A percentile compares a stretch with the other conserved stretches of the same genome.
These are phyloP conservation scores for Orientallactaga bullata DNA, from an alignment of 2,113 vertebrate species.

Conservation along the genomic window DNA sequence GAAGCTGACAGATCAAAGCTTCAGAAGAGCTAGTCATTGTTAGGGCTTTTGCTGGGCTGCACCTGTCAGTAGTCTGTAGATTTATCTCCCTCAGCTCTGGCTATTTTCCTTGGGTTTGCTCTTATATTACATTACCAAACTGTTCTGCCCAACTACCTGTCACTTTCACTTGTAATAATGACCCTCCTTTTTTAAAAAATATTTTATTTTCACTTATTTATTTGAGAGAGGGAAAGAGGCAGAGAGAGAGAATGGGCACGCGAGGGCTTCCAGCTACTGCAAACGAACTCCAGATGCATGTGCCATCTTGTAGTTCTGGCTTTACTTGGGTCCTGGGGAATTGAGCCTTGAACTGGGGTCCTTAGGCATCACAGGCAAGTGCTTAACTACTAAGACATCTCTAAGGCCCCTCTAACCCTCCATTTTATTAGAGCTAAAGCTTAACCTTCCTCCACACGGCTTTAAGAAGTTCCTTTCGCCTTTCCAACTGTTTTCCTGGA, in stretches of 20 bases:
- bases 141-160: background rate
- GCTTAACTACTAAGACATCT: no score
- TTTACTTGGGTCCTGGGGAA: no score
- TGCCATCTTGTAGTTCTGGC: no score
- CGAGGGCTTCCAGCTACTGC: no score
- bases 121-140: background rate
- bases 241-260: no score
- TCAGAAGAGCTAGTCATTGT: conserved; percentile 14
- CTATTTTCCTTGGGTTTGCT: conserved; percentile 4
- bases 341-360: no score
- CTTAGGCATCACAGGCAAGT: no score
- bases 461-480: conserved; percentile 16
- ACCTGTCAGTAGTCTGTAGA: conserved; percentile 52
- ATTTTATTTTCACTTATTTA: no score
- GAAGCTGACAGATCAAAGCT: conserved; percentile 41
- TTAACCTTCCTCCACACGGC: background rate
- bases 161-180: background rate
- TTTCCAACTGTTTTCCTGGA: conserved; percentile 16
- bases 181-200: no score
- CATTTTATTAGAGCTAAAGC: background rate
- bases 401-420: background rate
- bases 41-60: background rate
- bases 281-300: no score
- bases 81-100: background rate
- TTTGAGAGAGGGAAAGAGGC: no score